Base-by-base conservation (phyloP, 2,888 invertebrate genomes). In the Norana najaformis region DNA sequence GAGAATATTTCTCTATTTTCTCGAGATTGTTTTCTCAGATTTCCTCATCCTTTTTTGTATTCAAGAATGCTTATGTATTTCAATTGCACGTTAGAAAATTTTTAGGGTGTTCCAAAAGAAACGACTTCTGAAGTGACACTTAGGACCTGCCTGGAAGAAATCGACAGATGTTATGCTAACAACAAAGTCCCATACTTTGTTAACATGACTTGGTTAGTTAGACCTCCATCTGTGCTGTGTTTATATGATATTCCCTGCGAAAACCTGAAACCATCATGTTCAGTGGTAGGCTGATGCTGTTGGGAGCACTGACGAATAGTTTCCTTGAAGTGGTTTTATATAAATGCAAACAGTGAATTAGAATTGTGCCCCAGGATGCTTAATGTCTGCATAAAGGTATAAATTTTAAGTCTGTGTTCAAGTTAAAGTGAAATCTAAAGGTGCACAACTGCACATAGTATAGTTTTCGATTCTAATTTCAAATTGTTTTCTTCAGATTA, bases 131-230 rank as follows among this genome's bases (percentile, higher is more conserved):
- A 93, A 69, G 89, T 91, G 88, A 93, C 93, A 13, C 88, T 93
- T 47, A 90, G 92, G 41, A 92, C 93, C 34, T 93, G 93, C 91
- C 91, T 93, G 8, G 92, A 92, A 36, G 93, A 93, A 90, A 92
- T 93, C 23, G 93, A 93, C 88, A 53, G 93, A 34, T 93, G 93
- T 88, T 92, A 92, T 85, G 90, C 92, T 82, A 93, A 93, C 89
- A 93, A 92, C 90, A 89, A 91, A 36, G 91, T 92, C 90, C 92
- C 92, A 35, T 92, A 89, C 91, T 92, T 92, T 89, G 83, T 92
- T n/a, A 92, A 92, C 88, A 92, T 92, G 92, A 92, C 92, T n/a
- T 91, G 92, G 92, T 92, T 36, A 36, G 85, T 37, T 41, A 34
- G 35, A 38, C 36, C 8, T 39, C 30, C n/a, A 8, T 69, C 69